Evolutionary conservation across 1,140 invertebrate genomes (phyloP).

Genomic region (Dinoponera quadriceps): DNA sequence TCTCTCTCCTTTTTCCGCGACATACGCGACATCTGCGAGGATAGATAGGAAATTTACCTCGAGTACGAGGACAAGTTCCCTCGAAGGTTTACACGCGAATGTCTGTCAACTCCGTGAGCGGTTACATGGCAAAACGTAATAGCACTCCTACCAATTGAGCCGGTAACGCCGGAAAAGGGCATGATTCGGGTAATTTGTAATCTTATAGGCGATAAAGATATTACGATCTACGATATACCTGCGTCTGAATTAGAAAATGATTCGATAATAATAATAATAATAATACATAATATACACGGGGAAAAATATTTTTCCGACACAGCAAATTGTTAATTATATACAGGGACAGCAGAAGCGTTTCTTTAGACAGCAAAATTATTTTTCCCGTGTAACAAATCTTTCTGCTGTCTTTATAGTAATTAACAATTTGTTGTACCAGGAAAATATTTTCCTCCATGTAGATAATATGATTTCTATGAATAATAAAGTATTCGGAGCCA

Average conservation of each 20-base stretch:
- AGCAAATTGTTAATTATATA: too few species aligned
- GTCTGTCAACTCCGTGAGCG: slow-evolving; percentile 26
- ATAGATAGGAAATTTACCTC: slow-evolving; percentile 49
- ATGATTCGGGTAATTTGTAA: slow-evolving; percentile 4
- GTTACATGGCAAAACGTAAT: slow-evolving; percentile 42
- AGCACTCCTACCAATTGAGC: slow-evolving; percentile 46
- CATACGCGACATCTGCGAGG: slow-evolving; percentile 23
- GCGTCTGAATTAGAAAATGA: neutral
- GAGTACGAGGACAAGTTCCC: slow-evolving; percentile 36
- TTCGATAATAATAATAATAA: neutral
- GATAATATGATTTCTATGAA: neutral
- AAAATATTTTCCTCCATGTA: too few species aligned
- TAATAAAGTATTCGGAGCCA: neutral
- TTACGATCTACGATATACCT: neutral
- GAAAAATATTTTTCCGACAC: too few species aligned
- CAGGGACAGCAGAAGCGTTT: too few species aligned
- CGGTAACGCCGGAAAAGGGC: slow-evolving; percentile 17
- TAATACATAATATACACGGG: neutral
- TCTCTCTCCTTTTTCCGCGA: slow-evolving; percentile 47
- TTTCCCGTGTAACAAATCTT: too few species aligned
- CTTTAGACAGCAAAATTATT: too few species aligned
- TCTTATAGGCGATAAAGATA: neutral
- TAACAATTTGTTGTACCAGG: too few species aligned
- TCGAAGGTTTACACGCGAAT: slow-evolving; percentile 42
- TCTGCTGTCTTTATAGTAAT: too few species aligned